Base-by-base conservation (phyloP, 1,140 invertebrate genomes). In the Apocrypta bakeri region DNA sequence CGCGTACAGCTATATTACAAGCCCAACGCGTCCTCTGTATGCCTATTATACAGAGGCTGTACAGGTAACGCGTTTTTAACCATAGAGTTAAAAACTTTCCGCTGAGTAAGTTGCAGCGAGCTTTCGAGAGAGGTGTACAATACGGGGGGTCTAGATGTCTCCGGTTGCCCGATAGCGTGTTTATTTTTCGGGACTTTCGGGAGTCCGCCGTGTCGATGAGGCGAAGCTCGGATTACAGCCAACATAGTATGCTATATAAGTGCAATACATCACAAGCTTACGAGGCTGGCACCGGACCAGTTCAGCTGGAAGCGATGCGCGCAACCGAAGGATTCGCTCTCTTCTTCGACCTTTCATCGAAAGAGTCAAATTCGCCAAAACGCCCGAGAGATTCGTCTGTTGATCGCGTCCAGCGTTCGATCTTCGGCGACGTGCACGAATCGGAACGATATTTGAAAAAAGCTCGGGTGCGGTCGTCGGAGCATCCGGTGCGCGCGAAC, bases 401-500 rank as follows among this genome's bases (percentile, higher is more conserved):
- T n/a, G n/a, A n/a, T n/a, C 33, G 33, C 33, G 33, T 9, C 56
- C 56, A n/a, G n/a, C n/a, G n/a, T n/a, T n/a, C n/a, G n/a, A n/a
- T n/a, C n/a, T n/a, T n/a, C n/a, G n/a, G n/a, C n/a, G n/a, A n/a
- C n/a, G 56, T 14, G 56, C 12, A 14, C 14, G 9, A 61, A 6
- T 61, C 56, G 56, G 3, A n/a, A 61, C 14, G n/a, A 14, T 14
- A n/a, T 21, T 14, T 3, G 25, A 27, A 81, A 84, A 83, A 83
- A 85, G 85, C 63, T 24, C 77, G 86, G 88, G 86, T 85, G 86
- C 83, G 86, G 87, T 88, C 87, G 83, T 83, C 83, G 84, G 88
- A 80, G 79, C 9, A 11, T 14, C 11, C 27, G 14, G 56, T 82
- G 84, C 79, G 81, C 81, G 81, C 84, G 88, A 86, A 86, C 85